Evolutionary conservation across 2,888 invertebrate genomes (phyloP), one percentile per base, ranked within the genome.

Genomic region (Lithophane ornitopus): DNA sequence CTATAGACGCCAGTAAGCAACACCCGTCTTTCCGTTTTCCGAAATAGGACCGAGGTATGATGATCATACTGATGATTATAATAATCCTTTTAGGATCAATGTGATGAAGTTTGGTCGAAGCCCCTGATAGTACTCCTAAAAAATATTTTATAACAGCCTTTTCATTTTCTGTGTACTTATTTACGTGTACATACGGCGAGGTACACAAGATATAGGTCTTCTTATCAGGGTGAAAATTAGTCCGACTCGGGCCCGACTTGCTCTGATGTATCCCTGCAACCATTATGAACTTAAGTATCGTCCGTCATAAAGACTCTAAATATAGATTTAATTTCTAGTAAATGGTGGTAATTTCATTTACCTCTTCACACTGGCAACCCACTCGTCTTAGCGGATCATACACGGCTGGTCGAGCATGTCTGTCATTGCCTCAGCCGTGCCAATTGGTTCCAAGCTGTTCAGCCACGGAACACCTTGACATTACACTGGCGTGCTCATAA

Each of bases 381-480:
- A 7, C 49, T 63, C 3, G 58, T 63, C 16, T 62, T 59, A 58
- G 34, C 54, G 52, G 58, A 52, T 75, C 46, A 59, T 46, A 49
- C 14, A 56, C 61, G 56, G 56, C 41, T 66, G 56, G 52, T 49
- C 12, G 54, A 54, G 56, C 82, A 58, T 39, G 69, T 41, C 62
- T 56, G 41, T 54, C 58, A 58, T n/a, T 34, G 19, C 41, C 63
- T 26, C 3, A 14, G 12, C 68, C 76, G 77, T 78, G 78, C 62
- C 84, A 76, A 80, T 70, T 70, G 70, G 69, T 84, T 78, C 78
- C 74, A 74, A 62, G 62, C 80, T 12, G 39, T 69, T 56, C 34
- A 28, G 14, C 52, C 70, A 66, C 74, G 44, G 39, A 65, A 65
- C 65, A 71, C 76, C 84, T 78, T 86, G 84, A 77, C 84, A 56